Conservation (phyloP, 2,888 invertebrate genomes). For the Chamaedrilus cognettii region DNA sequence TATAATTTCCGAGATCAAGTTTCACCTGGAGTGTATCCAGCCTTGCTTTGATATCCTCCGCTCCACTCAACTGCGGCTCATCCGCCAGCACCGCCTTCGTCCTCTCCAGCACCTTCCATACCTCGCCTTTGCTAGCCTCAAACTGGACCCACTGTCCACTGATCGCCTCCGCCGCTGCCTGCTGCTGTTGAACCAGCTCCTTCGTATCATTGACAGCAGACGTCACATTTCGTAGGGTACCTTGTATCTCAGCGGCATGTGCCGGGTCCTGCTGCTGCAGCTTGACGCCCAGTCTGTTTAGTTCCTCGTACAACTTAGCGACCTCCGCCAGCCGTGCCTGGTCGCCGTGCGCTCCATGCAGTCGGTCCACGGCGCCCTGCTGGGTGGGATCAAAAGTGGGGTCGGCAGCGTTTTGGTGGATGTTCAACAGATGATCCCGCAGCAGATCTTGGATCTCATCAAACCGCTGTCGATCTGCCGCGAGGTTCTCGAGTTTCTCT, state of each 20-base stretch:
- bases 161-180: not conserved
- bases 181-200: not conserved
- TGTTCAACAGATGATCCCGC: not conserved
- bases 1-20: no score
- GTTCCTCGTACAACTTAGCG: not conserved
- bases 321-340: not conserved
- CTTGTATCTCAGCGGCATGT: not conserved
- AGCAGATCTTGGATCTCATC: constrained; percentile 1
- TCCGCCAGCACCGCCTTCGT: not conserved
- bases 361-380: not conserved
- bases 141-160: not conserved
- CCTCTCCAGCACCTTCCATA: not conserved
- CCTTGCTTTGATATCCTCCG: not conserved
- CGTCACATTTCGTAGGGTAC: not conserved
- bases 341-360: not conserved
- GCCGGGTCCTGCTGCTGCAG: not conserved
- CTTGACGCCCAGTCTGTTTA: not conserved
- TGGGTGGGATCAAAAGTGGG: not conserved
- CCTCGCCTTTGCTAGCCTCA: not conserved
- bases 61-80: not conserved
- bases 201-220: not conserved
- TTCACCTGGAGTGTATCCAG: not conserved
- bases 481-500: constrained; percentile 5
- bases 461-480: constrained; percentile 3
- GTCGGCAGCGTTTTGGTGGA: not conserved